These are phyloP conservation scores for Gymnoscopelus microlampas DNA, from an alignment of 2,797 vertebrate genomes.

Conservation along the genomic window DNA sequence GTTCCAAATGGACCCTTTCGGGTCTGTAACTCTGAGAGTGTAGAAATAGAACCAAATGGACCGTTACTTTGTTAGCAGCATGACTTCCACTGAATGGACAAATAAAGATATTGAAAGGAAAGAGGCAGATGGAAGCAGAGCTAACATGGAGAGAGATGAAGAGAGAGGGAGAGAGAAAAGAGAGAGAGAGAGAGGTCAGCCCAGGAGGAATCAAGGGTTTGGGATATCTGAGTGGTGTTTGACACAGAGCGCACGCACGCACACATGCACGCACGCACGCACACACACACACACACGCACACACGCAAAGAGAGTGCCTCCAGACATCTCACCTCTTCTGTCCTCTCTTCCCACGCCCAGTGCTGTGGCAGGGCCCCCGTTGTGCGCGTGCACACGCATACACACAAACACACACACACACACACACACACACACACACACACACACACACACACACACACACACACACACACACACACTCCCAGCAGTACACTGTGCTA, in stretches of 20 bases:
- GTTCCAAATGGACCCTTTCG: too few relatives aligned
- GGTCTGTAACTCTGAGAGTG: too few relatives aligned
- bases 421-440: background rate
- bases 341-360: slow-evolving; percentile 14
- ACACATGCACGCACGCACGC: background rate
- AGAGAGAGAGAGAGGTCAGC: slow-evolving; percentile 7
- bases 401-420: too few relatives aligned
- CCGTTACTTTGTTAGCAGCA: too few relatives aligned
- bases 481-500: slow-evolving; percentile 2
- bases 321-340: background rate
- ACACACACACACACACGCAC: slow-evolving; percentile 5
- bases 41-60: too few relatives aligned
- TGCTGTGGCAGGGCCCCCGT: background rate
- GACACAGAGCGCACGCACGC: background rate
- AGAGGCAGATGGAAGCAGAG: background rate
- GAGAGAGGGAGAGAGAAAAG: background rate
- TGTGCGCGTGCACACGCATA: too few relatives aligned
- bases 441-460: background rate
- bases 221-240: background rate
- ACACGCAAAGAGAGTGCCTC: slow-evolving; percentile 8
- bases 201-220: background rate
- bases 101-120: background rate
- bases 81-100: too few relatives aligned
- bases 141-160: background rate
- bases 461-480: background rate